These are phyloP conservation scores for Zootermopsis nevadensis DNA, from an alignment of 2,888 invertebrate genomes.

Conservation along the genomic window DNA sequence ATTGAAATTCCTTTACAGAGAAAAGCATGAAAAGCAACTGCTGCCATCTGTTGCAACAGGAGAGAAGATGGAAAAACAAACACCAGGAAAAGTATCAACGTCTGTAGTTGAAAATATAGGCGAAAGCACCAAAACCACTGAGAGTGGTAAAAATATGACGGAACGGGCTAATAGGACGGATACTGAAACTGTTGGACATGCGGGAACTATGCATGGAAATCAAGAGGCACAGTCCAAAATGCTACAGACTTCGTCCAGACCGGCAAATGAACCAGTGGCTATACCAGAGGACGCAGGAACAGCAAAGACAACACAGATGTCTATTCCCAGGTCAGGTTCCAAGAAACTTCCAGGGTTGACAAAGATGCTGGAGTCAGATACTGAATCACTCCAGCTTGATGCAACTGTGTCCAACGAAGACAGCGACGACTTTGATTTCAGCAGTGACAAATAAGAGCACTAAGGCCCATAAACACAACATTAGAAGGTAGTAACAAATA, in stretches of 20 bases:
- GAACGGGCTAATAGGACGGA: no score
- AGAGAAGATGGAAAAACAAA: not conserved
- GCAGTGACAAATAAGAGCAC: slow-evolving; percentile 45
- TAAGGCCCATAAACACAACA: not conserved
- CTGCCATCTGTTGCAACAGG: not conserved
- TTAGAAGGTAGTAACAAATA: no score
- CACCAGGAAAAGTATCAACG: not conserved
- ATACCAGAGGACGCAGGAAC: not conserved
- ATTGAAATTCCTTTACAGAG: no score
- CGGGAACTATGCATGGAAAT: no score
- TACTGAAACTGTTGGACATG: not conserved
- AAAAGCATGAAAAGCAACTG: not conserved
- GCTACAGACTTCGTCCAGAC: no score
- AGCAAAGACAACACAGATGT: not conserved
- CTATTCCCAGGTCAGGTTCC: not conserved
- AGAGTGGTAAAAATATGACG: not conserved
- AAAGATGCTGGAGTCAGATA: slow-evolving; percentile 49
- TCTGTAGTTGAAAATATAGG: not conserved
- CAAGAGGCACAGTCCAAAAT: no score
- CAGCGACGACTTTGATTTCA: slow-evolving; percentile 52
- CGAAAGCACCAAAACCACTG: not conserved
- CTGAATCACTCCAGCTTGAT: slow-evolving; percentile 48
- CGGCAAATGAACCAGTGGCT: not conserved
- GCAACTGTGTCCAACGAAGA: slow-evolving; percentile 46
- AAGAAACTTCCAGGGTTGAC: slow-evolving; percentile 42